A percentile compares a stretch with the other conserved stretches of the same genome.
Evolutionary conservation across 1,140 invertebrate species (phyloP).

Genomic region (Mercenaria mercenaria): DNA sequence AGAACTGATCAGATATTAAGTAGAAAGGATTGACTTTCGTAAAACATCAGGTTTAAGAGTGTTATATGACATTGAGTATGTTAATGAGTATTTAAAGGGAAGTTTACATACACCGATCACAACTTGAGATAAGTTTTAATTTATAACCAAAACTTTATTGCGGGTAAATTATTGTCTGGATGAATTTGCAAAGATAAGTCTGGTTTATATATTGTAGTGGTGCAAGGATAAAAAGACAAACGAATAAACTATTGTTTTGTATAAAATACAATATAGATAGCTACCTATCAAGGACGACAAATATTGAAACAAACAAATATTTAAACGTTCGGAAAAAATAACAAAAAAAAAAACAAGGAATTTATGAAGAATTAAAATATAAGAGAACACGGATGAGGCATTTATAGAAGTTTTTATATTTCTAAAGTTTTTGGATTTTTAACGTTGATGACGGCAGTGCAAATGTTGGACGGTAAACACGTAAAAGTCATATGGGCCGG

Average conservation of each 20-base stretch:
- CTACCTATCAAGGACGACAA: too few species aligned
- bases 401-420: too few species aligned
- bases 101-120: not conserved
- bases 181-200: slow-evolving; percentile 11
- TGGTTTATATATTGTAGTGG: not conserved
- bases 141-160: slow-evolving; percentile 1
- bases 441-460: not conserved
- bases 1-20: not conserved
- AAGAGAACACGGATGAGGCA: not conserved
- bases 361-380: not conserved
- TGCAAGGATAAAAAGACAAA: not conserved
- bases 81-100: not conserved
- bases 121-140: not conserved
- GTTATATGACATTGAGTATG: not conserved
- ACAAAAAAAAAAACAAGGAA: not conserved
- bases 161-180: not conserved
- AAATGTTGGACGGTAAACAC: slow-evolving; percentile 24
- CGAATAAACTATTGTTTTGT: too few species aligned
- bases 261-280: too few species aligned
- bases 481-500: not conserved
- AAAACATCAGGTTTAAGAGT: not conserved
- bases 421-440: too few species aligned
- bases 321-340: too few species aligned
- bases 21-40: not conserved
- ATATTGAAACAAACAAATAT: too few species aligned